Base-by-base conservation (phyloP, 1,140 invertebrate genomes). In the Drosophila parvula region DNA sequence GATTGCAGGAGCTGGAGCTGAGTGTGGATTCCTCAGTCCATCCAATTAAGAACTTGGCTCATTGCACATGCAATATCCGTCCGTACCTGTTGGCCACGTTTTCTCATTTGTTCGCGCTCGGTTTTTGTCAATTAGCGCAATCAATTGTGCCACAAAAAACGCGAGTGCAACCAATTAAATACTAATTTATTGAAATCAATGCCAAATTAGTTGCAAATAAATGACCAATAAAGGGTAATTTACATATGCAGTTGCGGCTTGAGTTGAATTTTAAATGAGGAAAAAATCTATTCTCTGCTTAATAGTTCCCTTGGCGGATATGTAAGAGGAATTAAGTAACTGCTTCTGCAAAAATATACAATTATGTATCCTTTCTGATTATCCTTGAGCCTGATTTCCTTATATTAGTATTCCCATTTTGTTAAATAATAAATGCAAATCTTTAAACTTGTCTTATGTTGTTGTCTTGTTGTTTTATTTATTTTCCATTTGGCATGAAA, bases 131-230 rank as follows among this genome's bases (percentile, higher is more conserved):
- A 88, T 88, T 89, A 83, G 86, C 68, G 84, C 76, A 83, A 71
- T 88, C 64, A 88, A 88, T 69, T 83, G 62, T 43, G 63, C n/a
- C 47, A 50, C 50, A 58, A 50, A 78, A 77, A 76, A 77, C 64
- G 62, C 71, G 77, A 78, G 67, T 78, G 38, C 61, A 51, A 67
- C 67, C 84, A 88, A 88, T 89, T 88, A 89, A 89, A 83, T 74
- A 68, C 64, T 68, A 77, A 88, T 86, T 88, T 77, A 83, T 83
- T 79, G 68, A 79, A 82, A 89, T 79, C 77, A 83, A 74, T 74
- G 67, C 79, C 59, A 89, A 89, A 89, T 89, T 83, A 88, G 84
- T 83, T 82, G 61, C 48, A 65, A 70, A 88, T 79, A 88, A 79
- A 82, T 59, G 58, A n/a, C 40, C 55, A 56, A 79, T 83, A 70